phyloP scores from a whole-genome alignment of 2,113 vertebrate genomes.

The Phrynosoma blainvillii region DNA sequence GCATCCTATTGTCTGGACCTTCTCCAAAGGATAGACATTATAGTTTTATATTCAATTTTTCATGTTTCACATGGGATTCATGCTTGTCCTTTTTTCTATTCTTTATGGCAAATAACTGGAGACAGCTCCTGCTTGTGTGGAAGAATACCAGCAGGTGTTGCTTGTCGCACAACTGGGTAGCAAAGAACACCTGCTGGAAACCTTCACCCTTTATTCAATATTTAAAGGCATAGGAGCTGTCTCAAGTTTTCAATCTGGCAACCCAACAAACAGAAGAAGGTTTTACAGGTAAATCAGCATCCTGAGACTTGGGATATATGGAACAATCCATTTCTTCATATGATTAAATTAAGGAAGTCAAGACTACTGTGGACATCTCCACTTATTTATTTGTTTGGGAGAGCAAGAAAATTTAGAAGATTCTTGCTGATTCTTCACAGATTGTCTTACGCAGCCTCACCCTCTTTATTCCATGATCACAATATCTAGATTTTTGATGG shows the following conservation, averaged over 20 bases:
- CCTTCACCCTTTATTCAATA: no score
- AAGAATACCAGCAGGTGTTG: no score
- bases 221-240: no score
- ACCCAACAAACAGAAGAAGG: background rate
- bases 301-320: background rate
- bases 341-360: background rate
- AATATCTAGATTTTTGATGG: no score
- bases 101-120: background rate
- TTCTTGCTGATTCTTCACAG: background rate
- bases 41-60: background rate
- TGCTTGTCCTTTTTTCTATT: background rate
- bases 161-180: no score
- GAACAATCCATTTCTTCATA: background rate
- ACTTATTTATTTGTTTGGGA: background rate
- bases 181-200: no score
- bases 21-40: background rate
- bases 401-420: background rate
- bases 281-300: background rate
- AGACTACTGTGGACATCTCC: background rate
- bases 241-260: no score
- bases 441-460: background rate
- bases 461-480: background rate
- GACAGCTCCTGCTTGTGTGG: no score
- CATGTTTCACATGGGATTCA: background rate
- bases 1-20: background rate